phyloP scores from a whole-genome alignment of 2,797 vertebrate genomes.

The Cirrhinus mrigala region DNA sequence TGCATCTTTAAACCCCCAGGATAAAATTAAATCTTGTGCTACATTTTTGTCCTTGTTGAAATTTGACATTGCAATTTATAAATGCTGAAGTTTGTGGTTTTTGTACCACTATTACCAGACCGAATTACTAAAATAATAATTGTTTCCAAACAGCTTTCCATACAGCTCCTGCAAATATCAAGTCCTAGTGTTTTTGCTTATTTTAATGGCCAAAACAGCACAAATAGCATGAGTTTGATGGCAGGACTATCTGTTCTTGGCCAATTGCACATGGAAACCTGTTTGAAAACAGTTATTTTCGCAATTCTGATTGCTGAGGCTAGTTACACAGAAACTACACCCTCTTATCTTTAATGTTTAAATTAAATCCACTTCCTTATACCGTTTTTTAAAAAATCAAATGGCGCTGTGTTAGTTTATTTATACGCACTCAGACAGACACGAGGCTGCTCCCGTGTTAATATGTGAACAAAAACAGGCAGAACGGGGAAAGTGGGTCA shows the following conservation, averaged over 20 bases:
- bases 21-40: background rate
- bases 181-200: background rate
- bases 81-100: no score
- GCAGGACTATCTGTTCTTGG: background rate
- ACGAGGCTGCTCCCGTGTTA: conserved; percentile 20
- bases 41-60: no score
- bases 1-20: background rate
- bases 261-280: background rate
- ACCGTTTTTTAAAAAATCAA: background rate
- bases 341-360: background rate
- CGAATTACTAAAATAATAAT: background rate
- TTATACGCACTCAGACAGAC: background rate
- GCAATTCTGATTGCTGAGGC: background rate
- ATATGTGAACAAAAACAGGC: conserved; percentile 36
- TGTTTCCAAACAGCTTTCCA: background rate
- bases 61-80: no score
- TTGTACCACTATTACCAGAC: no score
- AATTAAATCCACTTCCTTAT: background rate
- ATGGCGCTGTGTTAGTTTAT: background rate
- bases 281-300: background rate
- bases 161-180: background rate
- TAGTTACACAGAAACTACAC: background rate
- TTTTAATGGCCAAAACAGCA: background rate
- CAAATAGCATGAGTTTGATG: background rate
- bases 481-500: conserved; percentile 51